Conservation (phyloP, 2,888 invertebrate species). For the Lapara coniferarum region DNA sequence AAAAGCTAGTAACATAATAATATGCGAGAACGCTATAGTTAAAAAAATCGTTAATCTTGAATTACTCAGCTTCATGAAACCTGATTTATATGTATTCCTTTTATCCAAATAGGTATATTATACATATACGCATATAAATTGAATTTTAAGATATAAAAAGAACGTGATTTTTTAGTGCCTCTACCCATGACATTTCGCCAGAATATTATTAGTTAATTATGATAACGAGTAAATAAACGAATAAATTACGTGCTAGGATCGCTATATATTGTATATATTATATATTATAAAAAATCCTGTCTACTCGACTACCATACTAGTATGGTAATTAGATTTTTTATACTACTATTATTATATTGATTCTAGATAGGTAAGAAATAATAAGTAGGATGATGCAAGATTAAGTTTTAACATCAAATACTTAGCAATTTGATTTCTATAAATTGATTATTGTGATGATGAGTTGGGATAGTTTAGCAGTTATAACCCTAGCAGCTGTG, state of each 20-base stretch:
- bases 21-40: no score
- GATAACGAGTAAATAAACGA: constrained; percentile 8
- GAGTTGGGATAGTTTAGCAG: no score
- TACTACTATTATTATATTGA: not conserved
- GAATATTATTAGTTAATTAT: constrained; percentile 5
- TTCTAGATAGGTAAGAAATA: not conserved
- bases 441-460: no score
- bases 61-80: not conserved
- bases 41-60: no score
- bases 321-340: not conserved
- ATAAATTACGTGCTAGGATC: not conserved
- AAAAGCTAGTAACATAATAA: no score
- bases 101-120: not conserved
- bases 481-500: no score
- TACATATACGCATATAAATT: not conserved
- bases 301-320: not conserved
- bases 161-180: not conserved
- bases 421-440: no score
- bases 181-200: constrained; percentile 10
- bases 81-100: not conserved
- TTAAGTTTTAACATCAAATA: no score
- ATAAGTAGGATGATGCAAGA: no score
- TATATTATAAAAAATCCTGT: not conserved
- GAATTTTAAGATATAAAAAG: not conserved
- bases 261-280: not conserved